These are phyloP conservation scores for Chalcosyrphus nemorum DNA, from an alignment of 2,888 invertebrate genomes.

Conservation along the genomic window DNA sequence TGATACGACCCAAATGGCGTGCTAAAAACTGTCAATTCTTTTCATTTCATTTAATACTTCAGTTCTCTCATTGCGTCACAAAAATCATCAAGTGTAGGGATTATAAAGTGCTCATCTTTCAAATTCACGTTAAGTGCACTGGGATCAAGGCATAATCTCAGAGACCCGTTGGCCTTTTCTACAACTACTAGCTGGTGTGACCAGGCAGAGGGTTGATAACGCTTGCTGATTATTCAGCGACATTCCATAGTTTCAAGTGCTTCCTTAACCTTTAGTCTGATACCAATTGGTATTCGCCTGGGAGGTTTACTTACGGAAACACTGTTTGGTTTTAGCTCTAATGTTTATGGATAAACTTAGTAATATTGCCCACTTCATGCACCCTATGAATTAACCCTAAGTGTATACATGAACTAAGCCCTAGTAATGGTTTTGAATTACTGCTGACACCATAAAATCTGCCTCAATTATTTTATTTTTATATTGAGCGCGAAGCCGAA, in stretches of 20 bases:
- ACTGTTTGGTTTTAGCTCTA: too few species aligned
- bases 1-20: too few species aligned
- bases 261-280: slow-evolving; percentile 8
- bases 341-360: too few species aligned
- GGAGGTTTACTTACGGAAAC: too few species aligned
- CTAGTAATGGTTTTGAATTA: slow-evolving; percentile 25
- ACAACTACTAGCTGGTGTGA: slow-evolving; percentile 39
- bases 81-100: slow-evolving; percentile 73
- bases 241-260: slow-evolving; percentile 53
- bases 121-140: slow-evolving; percentile 72
- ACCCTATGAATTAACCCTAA: slow-evolving; percentile 19
- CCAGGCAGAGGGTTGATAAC: slow-evolving; percentile 4
- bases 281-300: slow-evolving; percentile 26
- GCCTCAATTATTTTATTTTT: slow-evolving; percentile 19
- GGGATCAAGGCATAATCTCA: slow-evolving; percentile 76
- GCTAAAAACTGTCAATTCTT: slow-evolving; percentile 47
- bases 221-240: slow-evolving; percentile 54
- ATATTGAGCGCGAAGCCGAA: slow-evolving; percentile 25
- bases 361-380: too few species aligned
- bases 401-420: slow-evolving; percentile 19
- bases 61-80: slow-evolving; percentile 67
- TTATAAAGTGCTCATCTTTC: slow-evolving; percentile 68
- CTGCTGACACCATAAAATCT: slow-evolving; percentile 30
- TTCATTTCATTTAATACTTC: slow-evolving; percentile 40
- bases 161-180: slow-evolving; percentile 65